Conservation (phyloP, 2,797 vertebrate species). For the Rhynchotus rufescens region DNA sequence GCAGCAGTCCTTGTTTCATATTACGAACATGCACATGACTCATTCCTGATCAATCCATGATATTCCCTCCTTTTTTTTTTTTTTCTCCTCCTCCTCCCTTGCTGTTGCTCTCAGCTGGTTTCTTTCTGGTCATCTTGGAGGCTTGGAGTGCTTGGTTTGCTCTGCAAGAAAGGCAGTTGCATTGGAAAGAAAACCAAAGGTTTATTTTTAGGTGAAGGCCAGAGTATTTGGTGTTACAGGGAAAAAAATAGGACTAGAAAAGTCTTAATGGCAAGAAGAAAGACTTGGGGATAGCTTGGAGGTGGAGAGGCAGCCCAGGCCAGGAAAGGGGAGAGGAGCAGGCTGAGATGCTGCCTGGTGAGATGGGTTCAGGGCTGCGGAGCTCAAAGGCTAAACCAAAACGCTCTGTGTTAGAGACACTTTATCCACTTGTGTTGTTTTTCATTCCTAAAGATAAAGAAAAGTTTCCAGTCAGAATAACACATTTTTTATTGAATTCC, state of each 20-base stretch:
- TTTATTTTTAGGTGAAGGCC: background rate
- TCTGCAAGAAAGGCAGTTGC: background rate
- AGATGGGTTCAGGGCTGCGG: accelerated
- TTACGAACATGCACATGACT: background rate
- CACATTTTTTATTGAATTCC: slow-evolving; percentile 68
- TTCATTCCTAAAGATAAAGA: slow-evolving; percentile 73
- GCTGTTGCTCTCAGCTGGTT: background rate
- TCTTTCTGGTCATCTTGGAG: background rate
- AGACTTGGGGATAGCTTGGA: background rate
- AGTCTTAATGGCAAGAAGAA: background rate
- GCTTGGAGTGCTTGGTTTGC: background rate
- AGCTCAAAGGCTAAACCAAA: slow-evolving; percentile 28
- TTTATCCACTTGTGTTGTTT: slow-evolving; percentile 68
- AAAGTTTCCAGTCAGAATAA: slow-evolving; percentile 65
- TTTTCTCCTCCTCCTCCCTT: background rate
- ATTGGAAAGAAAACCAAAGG: background rate
- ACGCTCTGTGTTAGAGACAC: slow-evolving; percentile 48
- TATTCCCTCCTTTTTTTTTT: background rate
- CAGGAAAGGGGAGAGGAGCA: background rate
- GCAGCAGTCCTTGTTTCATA: background rate
- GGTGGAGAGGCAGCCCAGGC: background rate
- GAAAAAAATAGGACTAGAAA: background rate
- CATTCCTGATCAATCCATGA: background rate
- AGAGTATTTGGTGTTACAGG: background rate
- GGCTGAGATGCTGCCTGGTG: background rate